phyloP scores from a whole-genome alignment of 1,140 invertebrate genomes.

The Drosophila ercepeae region DNA sequence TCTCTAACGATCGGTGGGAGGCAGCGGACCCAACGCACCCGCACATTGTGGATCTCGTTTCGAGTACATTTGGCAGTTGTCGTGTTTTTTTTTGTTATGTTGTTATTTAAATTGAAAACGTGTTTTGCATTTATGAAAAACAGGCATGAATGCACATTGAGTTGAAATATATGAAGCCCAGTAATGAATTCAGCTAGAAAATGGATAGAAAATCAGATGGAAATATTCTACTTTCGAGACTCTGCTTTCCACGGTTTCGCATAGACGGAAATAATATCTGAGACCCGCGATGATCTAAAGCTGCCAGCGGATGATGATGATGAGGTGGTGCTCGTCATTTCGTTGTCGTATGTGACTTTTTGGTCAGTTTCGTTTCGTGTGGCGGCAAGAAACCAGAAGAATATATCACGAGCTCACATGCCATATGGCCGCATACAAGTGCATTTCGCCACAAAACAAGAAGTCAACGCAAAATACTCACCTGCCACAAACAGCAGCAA shows the following conservation, averaged over 20 bases:
- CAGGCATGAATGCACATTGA: slow-evolving; percentile 41
- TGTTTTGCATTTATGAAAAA: slow-evolving; percentile 69
- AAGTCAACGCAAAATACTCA: slow-evolving; percentile 70
- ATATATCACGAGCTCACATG: slow-evolving; percentile 75
- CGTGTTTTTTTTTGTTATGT: slow-evolving; percentile 19
- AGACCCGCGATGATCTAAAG: slow-evolving; percentile 14
- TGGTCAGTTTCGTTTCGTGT: slow-evolving; percentile 39
- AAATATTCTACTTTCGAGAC: too few relatives aligned
- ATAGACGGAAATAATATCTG: slow-evolving; percentile 40
- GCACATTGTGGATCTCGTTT: slow-evolving; percentile 19
- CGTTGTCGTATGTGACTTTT: slow-evolving; percentile 75
- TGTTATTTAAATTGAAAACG: slow-evolving; percentile 69
- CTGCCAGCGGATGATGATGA: slow-evolving; percentile 21
- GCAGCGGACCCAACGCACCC: slow-evolving; percentile 36
- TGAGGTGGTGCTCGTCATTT: slow-evolving; percentile 15
- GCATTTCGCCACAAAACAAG: slow-evolving; percentile 57
- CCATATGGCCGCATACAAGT: slow-evolving; percentile 19
- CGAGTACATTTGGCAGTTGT: slow-evolving; percentile 16
- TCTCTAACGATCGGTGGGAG: slow-evolving; percentile 21
- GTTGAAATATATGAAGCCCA: slow-evolving; percentile 15
- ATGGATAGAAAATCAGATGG: too few relatives aligned
- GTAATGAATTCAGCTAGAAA: background rate
- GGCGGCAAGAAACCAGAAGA: slow-evolving; percentile 68
- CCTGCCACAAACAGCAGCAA: slow-evolving; percentile 68
- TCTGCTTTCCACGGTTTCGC: slow-evolving; percentile 10